phyloP scores from a whole-genome alignment of 2,888 invertebrate genomes.

The Ptychoptera albimana region DNA sequence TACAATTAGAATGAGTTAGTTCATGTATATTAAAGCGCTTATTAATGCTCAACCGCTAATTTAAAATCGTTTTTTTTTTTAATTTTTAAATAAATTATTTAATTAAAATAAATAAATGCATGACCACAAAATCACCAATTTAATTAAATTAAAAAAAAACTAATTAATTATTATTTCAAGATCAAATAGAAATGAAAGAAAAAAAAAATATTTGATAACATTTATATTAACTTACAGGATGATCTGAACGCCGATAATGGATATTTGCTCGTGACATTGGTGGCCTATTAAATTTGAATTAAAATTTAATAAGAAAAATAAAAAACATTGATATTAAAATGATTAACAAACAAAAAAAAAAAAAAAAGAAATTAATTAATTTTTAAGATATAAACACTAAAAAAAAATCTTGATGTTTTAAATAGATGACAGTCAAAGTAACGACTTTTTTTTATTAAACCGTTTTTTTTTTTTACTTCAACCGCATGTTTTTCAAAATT shows the following conservation, averaged over 20 bases:
- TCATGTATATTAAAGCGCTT: too few species aligned
- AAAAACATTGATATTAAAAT: conserved; percentile 1
- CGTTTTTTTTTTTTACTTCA: too few species aligned
- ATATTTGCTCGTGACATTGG: conserved; percentile 46
- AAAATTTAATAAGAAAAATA: conserved; percentile 6
- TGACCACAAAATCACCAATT: neutral
- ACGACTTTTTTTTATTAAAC: too few species aligned
- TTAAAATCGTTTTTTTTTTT: neutral
- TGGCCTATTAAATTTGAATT: conserved; percentile 33
- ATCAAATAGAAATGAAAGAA: conserved; percentile 2
- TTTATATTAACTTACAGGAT: conserved; percentile 40
- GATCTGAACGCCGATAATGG: conserved; percentile 47
- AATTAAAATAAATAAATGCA: conserved; percentile 1
- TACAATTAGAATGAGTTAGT: too few species aligned
- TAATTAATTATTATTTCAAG: conserved; percentile 1
- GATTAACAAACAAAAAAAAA: neutral
- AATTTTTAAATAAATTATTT: neutral
- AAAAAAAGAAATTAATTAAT: neutral
- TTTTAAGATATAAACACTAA: neutral
- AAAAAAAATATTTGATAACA: conserved; percentile 3
- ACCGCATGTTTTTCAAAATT: too few species aligned
- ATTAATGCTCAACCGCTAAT: neutral
- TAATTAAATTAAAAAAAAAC: conserved; percentile 1
- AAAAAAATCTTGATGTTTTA: neutral
- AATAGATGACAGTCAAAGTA: neutral